Conservation (phyloP, 2,797 vertebrate species). For the Ctenopoma kingsleyae region DNA sequence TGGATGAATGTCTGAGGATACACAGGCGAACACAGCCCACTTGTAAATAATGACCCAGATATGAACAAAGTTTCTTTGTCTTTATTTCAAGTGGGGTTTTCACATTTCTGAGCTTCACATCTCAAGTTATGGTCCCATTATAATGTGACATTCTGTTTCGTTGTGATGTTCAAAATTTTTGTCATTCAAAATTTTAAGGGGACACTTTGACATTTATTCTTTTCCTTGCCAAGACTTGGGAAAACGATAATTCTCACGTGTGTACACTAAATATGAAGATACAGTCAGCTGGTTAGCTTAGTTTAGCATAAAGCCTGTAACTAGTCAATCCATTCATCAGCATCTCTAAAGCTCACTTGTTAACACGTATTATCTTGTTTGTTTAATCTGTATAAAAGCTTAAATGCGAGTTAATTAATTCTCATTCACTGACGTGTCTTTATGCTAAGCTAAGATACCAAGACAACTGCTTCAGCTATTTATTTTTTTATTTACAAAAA, state of each 20-base stretch:
- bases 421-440: not conserved
- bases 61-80: constrained; percentile 29
- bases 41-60: constrained; percentile 39
- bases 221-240: too few species aligned
- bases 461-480: constrained; percentile 8
- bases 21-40: constrained; percentile 30
- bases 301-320: not conserved
- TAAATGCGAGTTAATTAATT: not conserved
- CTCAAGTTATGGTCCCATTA: not conserved
- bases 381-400: too few species aligned
- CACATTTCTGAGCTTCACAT: not conserved
- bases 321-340: not conserved
- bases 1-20: constrained; percentile 39
- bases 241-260: too few species aligned
- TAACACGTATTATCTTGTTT: not conserved
- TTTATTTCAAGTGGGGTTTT: not conserved
- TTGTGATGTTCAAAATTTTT: not conserved
- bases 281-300: not conserved
- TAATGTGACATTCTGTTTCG: not conserved
- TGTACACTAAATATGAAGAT: not conserved
- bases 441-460: not conserved
- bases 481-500: not conserved
- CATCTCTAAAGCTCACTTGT: not conserved
- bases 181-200: not conserved
- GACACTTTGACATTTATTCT: not conserved